phyloP scores from a whole-genome alignment of 1,140 invertebrate genomes.

The Helicoverpa zea region DNA sequence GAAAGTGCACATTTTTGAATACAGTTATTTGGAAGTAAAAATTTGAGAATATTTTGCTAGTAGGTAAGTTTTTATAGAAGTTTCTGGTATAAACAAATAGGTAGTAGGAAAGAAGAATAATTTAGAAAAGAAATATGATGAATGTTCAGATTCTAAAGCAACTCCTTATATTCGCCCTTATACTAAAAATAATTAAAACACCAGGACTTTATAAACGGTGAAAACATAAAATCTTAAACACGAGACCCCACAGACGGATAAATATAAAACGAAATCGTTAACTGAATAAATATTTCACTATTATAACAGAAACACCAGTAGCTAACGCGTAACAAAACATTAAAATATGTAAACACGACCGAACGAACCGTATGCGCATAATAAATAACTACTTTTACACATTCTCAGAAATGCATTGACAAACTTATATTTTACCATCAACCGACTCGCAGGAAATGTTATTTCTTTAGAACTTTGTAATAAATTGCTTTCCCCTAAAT shows the following conservation, averaged over 20 bases:
- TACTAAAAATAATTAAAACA: constrained; percentile 24
- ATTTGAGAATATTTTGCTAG: neutral
- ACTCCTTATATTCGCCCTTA: no score
- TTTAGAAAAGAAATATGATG: neutral
- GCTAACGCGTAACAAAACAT: constrained; percentile 57
- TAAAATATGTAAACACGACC: constrained; percentile 59
- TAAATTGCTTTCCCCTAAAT: neutral
- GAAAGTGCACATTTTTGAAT: constrained; percentile 16
- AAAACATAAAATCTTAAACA: constrained; percentile 38
- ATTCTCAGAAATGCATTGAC: constrained; percentile 58
- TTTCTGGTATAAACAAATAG: neutral
- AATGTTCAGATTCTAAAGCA: no score
- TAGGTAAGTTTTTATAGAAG: neutral
- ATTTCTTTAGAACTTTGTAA: constrained; percentile 6
- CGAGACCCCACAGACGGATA: constrained; percentile 57
- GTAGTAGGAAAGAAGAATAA: neutral
- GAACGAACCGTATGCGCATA: constrained; percentile 51
- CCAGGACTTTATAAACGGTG: neutral
- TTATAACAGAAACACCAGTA: constrained; percentile 59
- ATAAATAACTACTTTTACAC: constrained; percentile 60
- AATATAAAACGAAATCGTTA: constrained; percentile 60
- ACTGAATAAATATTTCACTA: constrained; percentile 60
- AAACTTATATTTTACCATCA: constrained; percentile 39
- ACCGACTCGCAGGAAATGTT: neutral
- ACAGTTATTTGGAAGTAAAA: constrained; percentile 3